phyloP scores from a whole-genome alignment of 2,888 invertebrate genomes.

The Lycocerus yunnanus region DNA sequence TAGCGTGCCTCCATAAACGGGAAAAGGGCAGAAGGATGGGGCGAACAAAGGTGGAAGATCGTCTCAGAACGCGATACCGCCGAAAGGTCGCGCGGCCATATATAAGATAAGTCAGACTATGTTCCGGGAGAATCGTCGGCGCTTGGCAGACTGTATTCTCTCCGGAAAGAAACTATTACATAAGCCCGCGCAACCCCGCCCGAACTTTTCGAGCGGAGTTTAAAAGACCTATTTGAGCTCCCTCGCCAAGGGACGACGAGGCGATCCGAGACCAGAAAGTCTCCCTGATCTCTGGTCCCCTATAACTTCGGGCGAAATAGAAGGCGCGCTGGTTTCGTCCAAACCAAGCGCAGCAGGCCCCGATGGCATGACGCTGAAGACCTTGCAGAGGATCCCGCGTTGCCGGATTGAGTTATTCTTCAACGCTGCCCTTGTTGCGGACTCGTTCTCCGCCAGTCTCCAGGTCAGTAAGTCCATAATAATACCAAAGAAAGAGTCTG shows the following conservation, averaged over 20 bases:
- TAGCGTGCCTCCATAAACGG: not conserved
- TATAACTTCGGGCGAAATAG: not conserved
- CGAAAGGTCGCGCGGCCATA: not conserved
- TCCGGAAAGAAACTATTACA: not conserved
- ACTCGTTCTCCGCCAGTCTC: not conserved
- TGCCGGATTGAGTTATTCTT: not conserved
- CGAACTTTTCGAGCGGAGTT: too few relatives aligned
- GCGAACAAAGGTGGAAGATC: too few relatives aligned
- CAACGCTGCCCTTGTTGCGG: not conserved
- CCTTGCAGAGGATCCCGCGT: too few relatives aligned
- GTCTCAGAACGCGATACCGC: too few relatives aligned
- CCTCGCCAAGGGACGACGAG: too few relatives aligned
- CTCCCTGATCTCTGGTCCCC: too few relatives aligned
- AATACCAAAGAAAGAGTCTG: not conserved
- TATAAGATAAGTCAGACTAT: not conserved
- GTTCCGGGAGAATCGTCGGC: not conserved
- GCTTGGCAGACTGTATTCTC: too few relatives aligned
- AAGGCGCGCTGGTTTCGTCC: not conserved
- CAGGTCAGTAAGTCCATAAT: too few relatives aligned
- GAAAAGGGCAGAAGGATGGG: not conserved
- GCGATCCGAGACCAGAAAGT: too few relatives aligned
- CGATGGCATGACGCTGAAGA: not conserved
- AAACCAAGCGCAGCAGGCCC: not conserved
- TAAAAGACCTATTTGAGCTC: too few relatives aligned
- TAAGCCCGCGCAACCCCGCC: too few relatives aligned